Percentiles rank a stretch among this genome's conserved stretches.
Evolutionary conservation across 2,888 invertebrate species (phyloP).

Genomic region (Busseola fusca): DNA sequence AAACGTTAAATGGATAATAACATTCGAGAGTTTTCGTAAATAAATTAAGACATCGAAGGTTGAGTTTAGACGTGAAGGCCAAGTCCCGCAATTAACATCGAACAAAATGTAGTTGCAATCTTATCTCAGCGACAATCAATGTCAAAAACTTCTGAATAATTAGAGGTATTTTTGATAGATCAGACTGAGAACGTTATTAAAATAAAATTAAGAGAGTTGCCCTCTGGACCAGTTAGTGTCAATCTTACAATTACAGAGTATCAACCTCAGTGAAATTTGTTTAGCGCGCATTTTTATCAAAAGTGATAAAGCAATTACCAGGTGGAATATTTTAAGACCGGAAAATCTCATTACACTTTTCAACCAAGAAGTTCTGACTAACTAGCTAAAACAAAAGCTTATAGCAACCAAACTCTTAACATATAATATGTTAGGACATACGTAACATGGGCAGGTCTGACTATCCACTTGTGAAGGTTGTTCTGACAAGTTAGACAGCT

Average conservation of each 20-base stretch:
- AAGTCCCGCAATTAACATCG: too few species aligned
- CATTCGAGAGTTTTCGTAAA: not conserved
- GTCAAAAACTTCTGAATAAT: too few species aligned
- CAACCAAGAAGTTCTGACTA: not conserved
- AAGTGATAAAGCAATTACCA: not conserved
- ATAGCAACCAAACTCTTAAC: not conserved
- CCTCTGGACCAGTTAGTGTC: too few species aligned
- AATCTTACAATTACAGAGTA: not conserved
- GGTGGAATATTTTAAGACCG: not conserved
- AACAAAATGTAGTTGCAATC: too few species aligned
- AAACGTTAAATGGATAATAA: not conserved
- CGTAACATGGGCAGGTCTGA: not conserved
- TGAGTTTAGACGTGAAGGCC: not conserved
- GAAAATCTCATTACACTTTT: not conserved
- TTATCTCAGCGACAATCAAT: too few species aligned
- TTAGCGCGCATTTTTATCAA: not conserved
- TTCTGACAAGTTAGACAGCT: constrained; percentile 43
- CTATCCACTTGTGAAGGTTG: constrained; percentile 25
- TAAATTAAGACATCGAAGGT: not conserved
- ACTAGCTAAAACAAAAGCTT: not conserved
- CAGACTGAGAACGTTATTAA: too few species aligned
- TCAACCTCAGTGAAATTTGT: not conserved
- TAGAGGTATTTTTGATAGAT: too few species aligned
- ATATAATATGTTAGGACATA: not conserved
- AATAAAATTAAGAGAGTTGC: too few species aligned